Evolutionary conservation across 2,797 vertebrate genomes (phyloP).

Genomic region (Enteromius viviparus): DNA sequence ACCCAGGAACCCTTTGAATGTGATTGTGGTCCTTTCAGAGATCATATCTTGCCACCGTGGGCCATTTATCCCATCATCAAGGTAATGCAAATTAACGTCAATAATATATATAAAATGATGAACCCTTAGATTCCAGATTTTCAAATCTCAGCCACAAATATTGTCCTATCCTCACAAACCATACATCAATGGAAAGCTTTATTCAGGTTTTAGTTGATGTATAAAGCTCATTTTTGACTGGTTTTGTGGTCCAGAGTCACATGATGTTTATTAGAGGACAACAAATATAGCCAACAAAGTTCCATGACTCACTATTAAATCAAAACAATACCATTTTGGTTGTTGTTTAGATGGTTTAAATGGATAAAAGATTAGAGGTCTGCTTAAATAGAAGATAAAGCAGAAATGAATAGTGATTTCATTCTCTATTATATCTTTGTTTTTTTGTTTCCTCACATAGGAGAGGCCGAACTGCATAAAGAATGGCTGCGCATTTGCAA

Average conservation of each 20-base stretch:
- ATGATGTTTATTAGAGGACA: background rate
- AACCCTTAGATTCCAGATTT: too few relatives aligned
- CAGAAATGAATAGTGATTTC: background rate
- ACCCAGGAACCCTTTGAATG: slow-evolving; percentile 78
- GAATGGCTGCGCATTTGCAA: slow-evolving; percentile 68
- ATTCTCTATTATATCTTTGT: background rate
- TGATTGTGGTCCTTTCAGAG: slow-evolving; percentile 83
- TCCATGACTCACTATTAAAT: background rate
- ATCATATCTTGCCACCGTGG: slow-evolving; percentile 91
- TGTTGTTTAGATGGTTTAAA: background rate
- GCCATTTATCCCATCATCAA: slow-evolving; percentile 90
- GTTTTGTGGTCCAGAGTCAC: too few relatives aligned
- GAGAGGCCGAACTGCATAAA: slow-evolving; percentile 83
- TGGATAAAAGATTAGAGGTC: background rate
- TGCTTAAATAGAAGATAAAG: background rate
- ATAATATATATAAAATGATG: background rate
- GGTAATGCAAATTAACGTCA: slow-evolving; percentile 71
- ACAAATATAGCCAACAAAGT: background rate
- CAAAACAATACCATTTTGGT: background rate
- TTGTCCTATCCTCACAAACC: too few relatives aligned
- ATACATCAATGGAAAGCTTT: too few relatives aligned
- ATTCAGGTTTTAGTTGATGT: too few relatives aligned
- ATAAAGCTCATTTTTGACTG: background rate
- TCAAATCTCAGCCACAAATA: too few relatives aligned
- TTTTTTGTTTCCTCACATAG: slow-evolving; percentile 64